A percentile compares a stretch with the other conserved stretches of the same genome.
These are phyloP conservation scores for Crotalus tigris DNA, from an alignment of 2,113 vertebrate genomes.

Conservation along the genomic window DNA sequence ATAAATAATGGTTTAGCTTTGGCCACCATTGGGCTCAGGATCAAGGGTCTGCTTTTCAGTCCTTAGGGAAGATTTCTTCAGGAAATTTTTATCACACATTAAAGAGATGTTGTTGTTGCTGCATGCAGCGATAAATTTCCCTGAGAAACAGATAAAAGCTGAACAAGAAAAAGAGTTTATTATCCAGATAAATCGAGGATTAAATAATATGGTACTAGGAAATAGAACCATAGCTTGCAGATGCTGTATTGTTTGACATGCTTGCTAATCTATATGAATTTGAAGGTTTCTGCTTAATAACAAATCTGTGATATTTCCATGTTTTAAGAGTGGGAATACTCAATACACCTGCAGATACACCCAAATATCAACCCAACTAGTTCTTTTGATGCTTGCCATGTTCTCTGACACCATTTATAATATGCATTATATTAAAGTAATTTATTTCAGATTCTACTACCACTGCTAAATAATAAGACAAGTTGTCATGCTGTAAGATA, in stretches of 20 bases:
- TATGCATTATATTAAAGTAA: neutral
- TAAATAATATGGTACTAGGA: slow-evolving; percentile 37
- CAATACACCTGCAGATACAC: neutral
- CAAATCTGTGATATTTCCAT: neutral
- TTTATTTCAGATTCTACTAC: neutral
- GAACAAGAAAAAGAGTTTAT: slow-evolving; percentile 9
- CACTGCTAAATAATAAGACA: neutral
- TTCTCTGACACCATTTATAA: neutral
- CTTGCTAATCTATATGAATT: slow-evolving; percentile 14
- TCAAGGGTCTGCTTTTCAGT: slow-evolving; percentile 5
- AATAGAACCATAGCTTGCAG: neutral
- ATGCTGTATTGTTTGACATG: neutral
- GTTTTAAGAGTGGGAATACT: neutral
- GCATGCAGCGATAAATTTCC: slow-evolving; percentile 31
- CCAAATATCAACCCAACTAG: neutral
- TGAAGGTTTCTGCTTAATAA: slow-evolving; percentile 1
- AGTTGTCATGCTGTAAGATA: neutral
- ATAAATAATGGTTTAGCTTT: slow-evolving; percentile 12
- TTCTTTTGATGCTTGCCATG: neutral
- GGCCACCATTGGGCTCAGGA: neutral
- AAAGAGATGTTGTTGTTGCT: slow-evolving; percentile 27
- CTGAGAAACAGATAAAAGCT: neutral
- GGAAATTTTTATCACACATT: slow-evolving; percentile 33
- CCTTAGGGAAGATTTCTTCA: slow-evolving; percentile 33
- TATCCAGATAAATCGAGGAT: slow-evolving; percentile 38